Conservation (phyloP, 2,113 vertebrate species). For the Misgurnus anguillicaudatus region DNA sequence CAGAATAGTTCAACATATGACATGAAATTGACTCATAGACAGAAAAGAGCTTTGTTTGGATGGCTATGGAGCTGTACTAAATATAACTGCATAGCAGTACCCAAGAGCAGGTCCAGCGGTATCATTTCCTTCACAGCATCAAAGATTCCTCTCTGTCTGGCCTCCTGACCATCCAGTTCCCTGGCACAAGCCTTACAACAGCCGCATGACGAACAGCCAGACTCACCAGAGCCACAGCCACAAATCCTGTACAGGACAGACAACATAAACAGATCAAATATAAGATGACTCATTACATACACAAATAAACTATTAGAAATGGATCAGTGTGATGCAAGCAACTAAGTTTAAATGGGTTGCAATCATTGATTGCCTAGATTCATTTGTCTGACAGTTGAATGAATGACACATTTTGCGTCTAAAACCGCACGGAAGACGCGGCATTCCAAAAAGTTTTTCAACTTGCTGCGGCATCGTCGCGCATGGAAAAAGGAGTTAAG, state of each 20-base stretch:
- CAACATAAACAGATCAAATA: neutral
- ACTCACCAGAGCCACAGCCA: constrained; percentile 97
- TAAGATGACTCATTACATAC: neutral
- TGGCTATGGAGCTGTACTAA: neutral
- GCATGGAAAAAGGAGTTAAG: too few relatives aligned
- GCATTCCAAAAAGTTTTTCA: too few relatives aligned
- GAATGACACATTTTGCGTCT: too few relatives aligned
- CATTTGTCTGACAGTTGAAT: too few relatives aligned
- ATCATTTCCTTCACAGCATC: constrained; percentile 99
- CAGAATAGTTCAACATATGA: constrained; percentile 18
- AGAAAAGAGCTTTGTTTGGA: constrained; percentile 28
- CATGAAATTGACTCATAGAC: neutral
- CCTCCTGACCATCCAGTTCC: constrained; percentile 96
- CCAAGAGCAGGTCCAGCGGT: constrained; percentile 93
- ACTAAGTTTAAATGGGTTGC: too few relatives aligned
- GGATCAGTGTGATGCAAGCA: too few relatives aligned
- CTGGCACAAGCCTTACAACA: constrained; percentile 98
- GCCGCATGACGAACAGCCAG: constrained; percentile 94
- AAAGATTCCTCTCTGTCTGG: constrained; percentile 95
- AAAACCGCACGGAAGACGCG: too few relatives aligned
- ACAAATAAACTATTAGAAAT: neutral
- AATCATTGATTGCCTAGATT: too few relatives aligned
- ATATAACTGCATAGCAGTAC: constrained; percentile 61
- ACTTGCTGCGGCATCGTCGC: too few relatives aligned
- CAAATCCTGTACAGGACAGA: constrained; percentile 81